Evolutionary conservation across 2,888 invertebrate species (phyloP), one percentile per base, ranked within the genome.

Genomic region (Amphipyra berbera): DNA sequence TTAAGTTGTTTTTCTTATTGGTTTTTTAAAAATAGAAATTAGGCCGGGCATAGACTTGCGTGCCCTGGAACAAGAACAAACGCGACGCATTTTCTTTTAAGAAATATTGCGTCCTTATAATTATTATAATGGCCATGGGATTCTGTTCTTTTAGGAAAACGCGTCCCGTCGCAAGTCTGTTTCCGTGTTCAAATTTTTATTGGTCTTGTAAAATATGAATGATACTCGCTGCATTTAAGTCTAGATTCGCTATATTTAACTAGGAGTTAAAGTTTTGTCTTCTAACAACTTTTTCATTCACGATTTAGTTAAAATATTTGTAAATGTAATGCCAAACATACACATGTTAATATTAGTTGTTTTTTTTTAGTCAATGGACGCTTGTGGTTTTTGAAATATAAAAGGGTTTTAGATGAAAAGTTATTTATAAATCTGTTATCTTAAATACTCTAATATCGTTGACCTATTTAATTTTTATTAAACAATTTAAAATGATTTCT

Each of bases 281-380:
- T 66, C 58, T 76, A 55, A 46, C 49, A 37, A 59, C 30, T 40
- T 58, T 68, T 65, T 66, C 45, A 75, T 57, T 54, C 54, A 50
- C 33, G 7, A 53, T 63, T 61, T 76, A 62, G 45, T 73, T 62
- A 44, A 56, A 55, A 61, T 62, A 59, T 68, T 21, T 72, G 64
- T 75, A 57, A 65, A 66, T 68, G 58, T 76, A 61, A 76, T 60
- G 63, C 78, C 69, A 77, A 79, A 79, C 78, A 68, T 66, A 59
- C 68, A 68, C 54, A 60, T 59, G 55, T 60, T 66, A 66, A 62
- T 60, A 62, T 61, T 67, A 65, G 61, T 65, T 59, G 40, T 52
- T 60, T 68, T 53, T 45, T 50, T 60, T 48, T 59, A 53, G 13
- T 56, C 9, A 35, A 40, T 12, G 59, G 73, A 55, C 54, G 37